Conservation (phyloP, 2,797 vertebrate species). For the Calcarius lapponicus region DNA sequence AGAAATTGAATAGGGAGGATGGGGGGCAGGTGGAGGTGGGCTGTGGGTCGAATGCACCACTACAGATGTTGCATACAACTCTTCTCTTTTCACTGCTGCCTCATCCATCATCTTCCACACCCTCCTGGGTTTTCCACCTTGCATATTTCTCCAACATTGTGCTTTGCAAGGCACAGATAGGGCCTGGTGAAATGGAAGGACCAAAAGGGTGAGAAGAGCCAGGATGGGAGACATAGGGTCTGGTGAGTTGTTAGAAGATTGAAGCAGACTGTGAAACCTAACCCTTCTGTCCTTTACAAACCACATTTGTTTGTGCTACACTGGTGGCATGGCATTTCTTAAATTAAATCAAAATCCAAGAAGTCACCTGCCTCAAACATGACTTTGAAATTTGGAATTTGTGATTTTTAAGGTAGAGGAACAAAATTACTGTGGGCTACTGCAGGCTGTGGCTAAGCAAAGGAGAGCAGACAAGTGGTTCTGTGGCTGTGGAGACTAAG, state of each 20-base stretch:
- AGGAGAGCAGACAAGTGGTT: background rate
- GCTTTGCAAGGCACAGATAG: background rate
- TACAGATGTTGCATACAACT: background rate
- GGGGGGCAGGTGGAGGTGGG: background rate
- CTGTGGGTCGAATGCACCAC: background rate
- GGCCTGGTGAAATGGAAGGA: background rate
- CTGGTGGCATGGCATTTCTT: background rate
- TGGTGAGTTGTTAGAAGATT: background rate
- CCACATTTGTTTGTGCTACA: background rate
- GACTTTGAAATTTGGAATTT: background rate
- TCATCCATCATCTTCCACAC: background rate
- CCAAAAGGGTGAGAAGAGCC: background rate
- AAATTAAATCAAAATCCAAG: background rate
- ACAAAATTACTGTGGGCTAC: background rate
- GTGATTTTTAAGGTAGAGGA: background rate
- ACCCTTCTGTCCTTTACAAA: background rate
- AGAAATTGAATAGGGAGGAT: background rate
- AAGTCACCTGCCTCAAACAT: background rate
- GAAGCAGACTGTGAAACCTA: background rate
- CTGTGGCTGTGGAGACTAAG: background rate
- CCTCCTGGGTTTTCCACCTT: background rate
- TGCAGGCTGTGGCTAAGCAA: background rate
- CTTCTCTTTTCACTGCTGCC: background rate
- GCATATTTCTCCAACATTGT: background rate
- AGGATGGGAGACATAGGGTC: background rate